Conservation (phyloP, 64 coral and sea anemone species). For the Trachythela sp. region DNA sequence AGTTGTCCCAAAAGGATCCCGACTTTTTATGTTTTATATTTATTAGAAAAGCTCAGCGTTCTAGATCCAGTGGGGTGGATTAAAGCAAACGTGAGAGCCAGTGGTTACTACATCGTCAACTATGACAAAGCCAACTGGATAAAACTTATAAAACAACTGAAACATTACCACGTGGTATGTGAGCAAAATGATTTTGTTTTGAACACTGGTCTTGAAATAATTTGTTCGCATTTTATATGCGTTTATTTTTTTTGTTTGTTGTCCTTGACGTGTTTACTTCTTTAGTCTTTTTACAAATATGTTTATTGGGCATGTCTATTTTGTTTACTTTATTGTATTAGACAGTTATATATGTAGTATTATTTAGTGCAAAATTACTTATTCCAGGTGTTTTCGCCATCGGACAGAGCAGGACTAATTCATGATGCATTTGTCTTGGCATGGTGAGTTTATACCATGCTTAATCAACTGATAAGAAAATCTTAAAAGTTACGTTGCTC, state of each 20-base stretch:
- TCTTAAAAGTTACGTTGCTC: too few species aligned
- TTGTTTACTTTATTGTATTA: too few species aligned
- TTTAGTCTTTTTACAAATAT: too few species aligned
- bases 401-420: slow-evolving; percentile 62
- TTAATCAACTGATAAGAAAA: too few species aligned
- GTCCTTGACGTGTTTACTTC: too few species aligned
- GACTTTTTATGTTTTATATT: neutral
- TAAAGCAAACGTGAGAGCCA: slow-evolving; percentile 52
- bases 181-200: neutral
- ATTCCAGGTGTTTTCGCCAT: slow-evolving; percentile 46
- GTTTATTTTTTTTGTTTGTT: too few species aligned
- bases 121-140: slow-evolving; percentile 61
- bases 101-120: slow-evolving; percentile 56
- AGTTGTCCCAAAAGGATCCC: too few species aligned
- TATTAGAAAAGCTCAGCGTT: slow-evolving; percentile 7
- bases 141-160: slow-evolving; percentile 49
- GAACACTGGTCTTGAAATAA: neutral
- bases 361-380: neutral
- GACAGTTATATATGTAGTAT: too few species aligned
- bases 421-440: slow-evolving; percentile 63
- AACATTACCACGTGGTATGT: slow-evolving; percentile 44
- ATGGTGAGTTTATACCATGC: slow-evolving; percentile 30
- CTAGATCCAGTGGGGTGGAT: slow-evolving; percentile 42
- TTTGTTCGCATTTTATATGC: too few species aligned
- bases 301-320: too few species aligned